Base-by-base conservation (phyloP, 2,888 invertebrate genomes). In the Nomada flava region DNA sequence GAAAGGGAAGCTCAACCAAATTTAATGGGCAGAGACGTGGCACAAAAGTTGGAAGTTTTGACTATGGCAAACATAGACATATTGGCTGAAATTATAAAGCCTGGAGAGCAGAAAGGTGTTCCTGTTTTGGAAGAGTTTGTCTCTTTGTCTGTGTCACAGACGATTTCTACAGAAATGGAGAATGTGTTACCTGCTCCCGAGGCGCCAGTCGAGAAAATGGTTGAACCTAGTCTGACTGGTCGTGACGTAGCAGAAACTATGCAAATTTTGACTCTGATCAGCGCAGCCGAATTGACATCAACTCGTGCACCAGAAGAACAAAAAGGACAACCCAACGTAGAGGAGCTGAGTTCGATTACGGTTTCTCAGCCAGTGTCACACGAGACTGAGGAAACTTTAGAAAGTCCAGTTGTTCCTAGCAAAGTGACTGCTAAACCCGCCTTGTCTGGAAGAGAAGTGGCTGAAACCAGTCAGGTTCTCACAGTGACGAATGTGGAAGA, bases 31-130 rank as follows among this genome's bases (percentile, higher is more conserved):
- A 88, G 92, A 75, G 93, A 93, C 82, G 91, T 94, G 23, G 94
- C 94, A n/a, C 86, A 94, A 83, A 93, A 90, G n/a, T 90, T 88
- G n/a, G 93, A 94, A 87, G 85, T 92, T 15, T 73, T 91, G 55
- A 89, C 93, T 9, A 84, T 91, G 76, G 74, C 88, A 11, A 91
- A 85, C 60, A 85, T 91, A 18, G 90, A 87, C 64, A 89, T 91
- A 9, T 79, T 93, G 2, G 29, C 80, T 1, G 85, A 90, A 64
- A 62, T 63, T 0, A 75, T 80, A 44, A 80, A 80, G 15, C 91
- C 91, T 0, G 84, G 88, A 18, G 68, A 76, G 65, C 89, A 91
- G 23, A 88, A 80, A 74, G 91, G 91, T 36, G 89, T 86, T 60
- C 85, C 89, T 2, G 83, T 86, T 73, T 26, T 93, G 0, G 91